Evolutionary conservation across 2,113 vertebrate genomes (phyloP).

Genomic region (Jacana jacana): DNA sequence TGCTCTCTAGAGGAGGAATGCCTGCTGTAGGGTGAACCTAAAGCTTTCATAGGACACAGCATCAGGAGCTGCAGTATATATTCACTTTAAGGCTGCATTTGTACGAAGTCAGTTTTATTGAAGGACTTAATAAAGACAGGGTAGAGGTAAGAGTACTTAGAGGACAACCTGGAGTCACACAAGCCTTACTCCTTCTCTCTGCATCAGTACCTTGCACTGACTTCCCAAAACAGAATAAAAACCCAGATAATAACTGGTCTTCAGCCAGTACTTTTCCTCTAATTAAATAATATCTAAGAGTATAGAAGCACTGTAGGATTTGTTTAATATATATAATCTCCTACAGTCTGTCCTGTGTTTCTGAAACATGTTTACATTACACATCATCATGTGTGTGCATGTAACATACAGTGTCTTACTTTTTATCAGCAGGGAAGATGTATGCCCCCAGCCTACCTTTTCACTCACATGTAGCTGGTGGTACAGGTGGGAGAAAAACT

Average conservation of each 20-base stretch:
- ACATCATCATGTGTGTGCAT: not conserved
- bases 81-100: not conserved
- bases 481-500: not conserved
- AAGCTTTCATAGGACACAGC: not conserved
- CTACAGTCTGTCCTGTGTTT: not conserved
- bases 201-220: not conserved
- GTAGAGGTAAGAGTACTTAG: not conserved
- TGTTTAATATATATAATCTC: not conserved
- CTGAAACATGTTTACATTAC: not conserved
- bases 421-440: not conserved
- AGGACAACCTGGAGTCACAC: not conserved
- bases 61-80: not conserved
- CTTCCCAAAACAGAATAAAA: not conserved
- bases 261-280: not conserved
- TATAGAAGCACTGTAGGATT: not conserved
- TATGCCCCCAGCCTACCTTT: rapidly evolving
- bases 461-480: not conserved
- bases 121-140: not conserved
- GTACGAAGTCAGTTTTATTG: not conserved
- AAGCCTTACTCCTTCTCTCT: not conserved
- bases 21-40: not conserved
- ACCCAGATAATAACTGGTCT: not conserved
- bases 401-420: not conserved
- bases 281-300: not conserved
- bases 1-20: not conserved